Evolutionary conservation across 1,140 invertebrate genomes (phyloP).

Genomic region (Pseudomyrmex dendroicus): DNA sequence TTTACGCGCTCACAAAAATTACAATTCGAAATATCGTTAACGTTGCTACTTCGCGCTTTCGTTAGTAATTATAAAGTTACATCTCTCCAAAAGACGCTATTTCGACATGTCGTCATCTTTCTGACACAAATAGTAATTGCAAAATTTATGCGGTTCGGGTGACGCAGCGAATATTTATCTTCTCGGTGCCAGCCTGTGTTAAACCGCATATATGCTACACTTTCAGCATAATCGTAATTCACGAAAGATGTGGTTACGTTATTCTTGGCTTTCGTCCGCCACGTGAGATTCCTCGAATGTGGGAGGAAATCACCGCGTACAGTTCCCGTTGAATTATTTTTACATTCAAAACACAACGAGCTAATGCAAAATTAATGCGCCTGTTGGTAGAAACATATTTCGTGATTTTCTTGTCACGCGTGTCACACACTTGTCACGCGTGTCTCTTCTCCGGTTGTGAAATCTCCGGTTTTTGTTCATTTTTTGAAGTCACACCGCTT

Average conservation of each 20-base stretch:
- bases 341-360: constrained; percentile 26
- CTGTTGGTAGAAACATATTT: constrained; percentile 44
- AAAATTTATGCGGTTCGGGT: constrained; percentile 14
- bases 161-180: constrained; percentile 7
- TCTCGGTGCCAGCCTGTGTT: constrained; percentile 8
- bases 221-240: constrained; percentile 62
- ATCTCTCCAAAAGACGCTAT: not conserved
- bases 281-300: constrained; percentile 9
- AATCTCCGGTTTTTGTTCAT: not conserved
- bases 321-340: constrained; percentile 28
- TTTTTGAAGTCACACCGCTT: not conserved
- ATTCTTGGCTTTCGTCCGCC: constrained; percentile 65
- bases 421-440: constrained; percentile 10
- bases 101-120: not conserved
- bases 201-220: constrained; percentile 42
- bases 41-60: not conserved
- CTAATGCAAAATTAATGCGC: constrained; percentile 33
- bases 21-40: not conserved
- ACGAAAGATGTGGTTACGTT: constrained; percentile 53
- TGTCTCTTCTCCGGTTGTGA: not conserved
- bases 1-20: not conserved
- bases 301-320: constrained; percentile 36
- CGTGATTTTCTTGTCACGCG: constrained; percentile 1
- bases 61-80: not conserved
- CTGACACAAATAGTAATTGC: constrained; percentile 35